Conservation (phyloP, 2,797 vertebrate genomes). For the Xerus rutilus region DNA sequence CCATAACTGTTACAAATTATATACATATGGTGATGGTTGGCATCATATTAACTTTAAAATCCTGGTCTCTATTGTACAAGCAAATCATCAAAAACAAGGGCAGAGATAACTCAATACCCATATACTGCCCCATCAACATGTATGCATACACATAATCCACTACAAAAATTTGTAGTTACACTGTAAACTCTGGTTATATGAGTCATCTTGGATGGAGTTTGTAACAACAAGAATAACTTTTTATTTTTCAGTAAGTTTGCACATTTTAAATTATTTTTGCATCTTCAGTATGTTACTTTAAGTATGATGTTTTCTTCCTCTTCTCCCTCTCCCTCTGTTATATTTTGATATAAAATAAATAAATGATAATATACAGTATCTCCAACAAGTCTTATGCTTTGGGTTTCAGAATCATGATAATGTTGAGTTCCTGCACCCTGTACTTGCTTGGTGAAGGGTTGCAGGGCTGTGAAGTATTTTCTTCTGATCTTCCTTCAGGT, state of each 20-base stretch:
- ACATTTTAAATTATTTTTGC: not conserved
- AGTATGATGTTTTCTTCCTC: not conserved
- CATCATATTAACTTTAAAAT: not conserved
- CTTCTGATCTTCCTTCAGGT: not conserved
- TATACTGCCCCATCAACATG: not conserved
- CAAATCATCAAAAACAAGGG: not conserved
- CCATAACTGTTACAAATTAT: no score
- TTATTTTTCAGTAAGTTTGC: not conserved
- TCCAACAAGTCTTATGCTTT: not conserved
- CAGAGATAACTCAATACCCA: not conserved
- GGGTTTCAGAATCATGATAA: not conserved
- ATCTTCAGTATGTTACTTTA: not conserved
- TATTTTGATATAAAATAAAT: not conserved
- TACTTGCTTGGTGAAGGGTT: not conserved
- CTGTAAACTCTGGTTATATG: not conserved
- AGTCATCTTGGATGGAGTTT: not conserved
- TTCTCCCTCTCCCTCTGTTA: not conserved
- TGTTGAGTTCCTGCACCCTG: not conserved
- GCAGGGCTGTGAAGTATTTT: fast-evolving
- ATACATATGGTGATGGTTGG: not conserved
- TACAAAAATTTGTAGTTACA: not conserved
- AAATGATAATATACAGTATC: not conserved
- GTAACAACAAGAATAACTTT: not conserved
- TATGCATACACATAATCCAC: no score
- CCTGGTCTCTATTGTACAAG: not conserved